These are phyloP conservation scores for Sinodicranocentrus sp. DNA, from an alignment of 2,888 invertebrate genomes.

Conservation along the genomic window DNA sequence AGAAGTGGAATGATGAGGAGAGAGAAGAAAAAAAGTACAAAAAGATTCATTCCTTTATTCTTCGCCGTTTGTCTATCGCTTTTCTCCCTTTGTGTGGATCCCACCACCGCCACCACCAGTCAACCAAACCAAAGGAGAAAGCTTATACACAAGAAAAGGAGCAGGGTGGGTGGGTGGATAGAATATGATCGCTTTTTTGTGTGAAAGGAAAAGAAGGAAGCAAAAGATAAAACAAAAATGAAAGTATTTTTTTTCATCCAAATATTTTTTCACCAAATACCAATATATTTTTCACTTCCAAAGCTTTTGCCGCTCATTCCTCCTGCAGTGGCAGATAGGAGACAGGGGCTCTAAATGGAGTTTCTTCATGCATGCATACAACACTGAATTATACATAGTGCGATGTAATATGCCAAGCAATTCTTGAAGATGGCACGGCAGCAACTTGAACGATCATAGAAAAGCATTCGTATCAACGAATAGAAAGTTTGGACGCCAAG, in stretches of 20 bases:
- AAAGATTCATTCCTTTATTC: slow-evolving; percentile 52
- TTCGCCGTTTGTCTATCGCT: slow-evolving; percentile 34
- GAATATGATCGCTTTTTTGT: slow-evolving; percentile 52
- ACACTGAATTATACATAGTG: background rate
- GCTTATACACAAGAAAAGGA: background rate
- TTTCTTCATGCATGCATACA: slow-evolving; percentile 34
- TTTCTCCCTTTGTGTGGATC: slow-evolving; percentile 20
- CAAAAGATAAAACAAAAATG: slow-evolving; percentile 68
- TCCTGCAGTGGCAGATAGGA: background rate
- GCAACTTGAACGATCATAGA: too few species aligned
- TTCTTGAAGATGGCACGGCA: slow-evolving; percentile 23
- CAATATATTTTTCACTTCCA: slow-evolving; percentile 31
- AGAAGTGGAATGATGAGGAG: slow-evolving; percentile 7
- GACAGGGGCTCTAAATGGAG: slow-evolving; percentile 16
- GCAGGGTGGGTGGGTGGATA: slow-evolving; percentile 3
- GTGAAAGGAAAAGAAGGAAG: slow-evolving; percentile 28
- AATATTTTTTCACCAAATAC: slow-evolving; percentile 51
- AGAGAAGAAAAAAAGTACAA: slow-evolving; percentile 22
- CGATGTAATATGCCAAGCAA: background rate
- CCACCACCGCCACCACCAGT: slow-evolving; percentile 22
- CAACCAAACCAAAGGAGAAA: slow-evolving; percentile 6
- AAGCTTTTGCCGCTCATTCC: background rate
- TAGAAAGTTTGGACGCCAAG: slow-evolving; percentile 4
- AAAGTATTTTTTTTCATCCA: slow-evolving; percentile 50
- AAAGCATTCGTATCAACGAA: too few species aligned